Percentiles rank a stretch among this genome's conserved stretches.
Evolutionary conservation across 2,888 invertebrate genomes (phyloP).

Genomic region (Drosophila bunnanda): DNA sequence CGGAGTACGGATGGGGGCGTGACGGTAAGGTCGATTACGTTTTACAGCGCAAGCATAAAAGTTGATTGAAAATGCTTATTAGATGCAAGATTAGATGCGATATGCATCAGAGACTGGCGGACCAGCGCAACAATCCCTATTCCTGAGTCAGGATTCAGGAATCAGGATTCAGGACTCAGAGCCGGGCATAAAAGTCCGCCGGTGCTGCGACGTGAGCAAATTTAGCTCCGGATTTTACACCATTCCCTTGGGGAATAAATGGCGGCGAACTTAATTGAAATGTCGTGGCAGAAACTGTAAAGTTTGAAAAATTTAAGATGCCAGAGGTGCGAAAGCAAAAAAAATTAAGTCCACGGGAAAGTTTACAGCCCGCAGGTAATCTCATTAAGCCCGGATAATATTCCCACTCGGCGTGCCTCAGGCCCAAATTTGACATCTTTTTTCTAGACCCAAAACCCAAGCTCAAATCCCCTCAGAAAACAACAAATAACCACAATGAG

Average conservation of each 20-base stretch:
- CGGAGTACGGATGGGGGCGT: constrained; percentile 23
- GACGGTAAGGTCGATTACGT: constrained; percentile 75
- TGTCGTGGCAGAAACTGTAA: constrained; percentile 62
- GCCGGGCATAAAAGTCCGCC: constrained; percentile 74
- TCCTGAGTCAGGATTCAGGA: constrained; percentile 65
- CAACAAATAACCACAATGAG: constrained; percentile 26
- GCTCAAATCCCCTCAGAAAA: constrained; percentile 14
- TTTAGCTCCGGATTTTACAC: constrained; percentile 54
- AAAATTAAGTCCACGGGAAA: constrained; percentile 62
- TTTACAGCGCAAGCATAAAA: constrained; percentile 82
- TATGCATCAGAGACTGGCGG: constrained; percentile 54
- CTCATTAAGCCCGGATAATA: constrained; percentile 70
- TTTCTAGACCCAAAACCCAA: constrained; percentile 24
- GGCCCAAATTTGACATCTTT: constrained; percentile 65
- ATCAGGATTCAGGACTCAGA: constrained; percentile 68
- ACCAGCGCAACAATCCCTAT: constrained; percentile 40
- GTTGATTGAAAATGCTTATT: constrained; percentile 84
- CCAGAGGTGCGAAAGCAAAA: constrained; percentile 62
- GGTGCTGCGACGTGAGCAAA: constrained; percentile 79
- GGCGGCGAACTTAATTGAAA: constrained; percentile 71
- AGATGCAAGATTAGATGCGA: constrained; percentile 84
- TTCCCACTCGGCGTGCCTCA: constrained; percentile 56
- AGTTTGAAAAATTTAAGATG: constrained; percentile 50
- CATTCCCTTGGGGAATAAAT: constrained; percentile 7
- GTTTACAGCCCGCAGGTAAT: constrained; percentile 74